phyloP scores from a whole-genome alignment of 2,888 invertebrate species.

The Tetragnatha montana region DNA sequence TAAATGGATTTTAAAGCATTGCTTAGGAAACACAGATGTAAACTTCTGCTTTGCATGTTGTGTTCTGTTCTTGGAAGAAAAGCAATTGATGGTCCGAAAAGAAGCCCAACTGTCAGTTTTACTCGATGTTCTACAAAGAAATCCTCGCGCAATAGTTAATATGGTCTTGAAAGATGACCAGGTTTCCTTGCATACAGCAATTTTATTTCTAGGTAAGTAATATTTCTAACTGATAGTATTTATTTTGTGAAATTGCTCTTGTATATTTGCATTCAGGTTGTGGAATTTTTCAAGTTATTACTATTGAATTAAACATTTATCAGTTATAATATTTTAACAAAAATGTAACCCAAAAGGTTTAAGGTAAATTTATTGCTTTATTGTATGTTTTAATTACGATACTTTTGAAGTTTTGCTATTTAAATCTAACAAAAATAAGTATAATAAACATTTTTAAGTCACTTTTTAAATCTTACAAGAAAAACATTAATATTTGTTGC shows the following conservation, averaged over 20 bases:
- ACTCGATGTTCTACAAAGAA: slow-evolving; percentile 29
- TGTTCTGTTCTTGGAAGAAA: slow-evolving; percentile 41
- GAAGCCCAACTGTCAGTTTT: slow-evolving; percentile 8
- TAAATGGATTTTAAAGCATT: slow-evolving; percentile 43
- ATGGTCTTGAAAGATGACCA: slow-evolving; percentile 30
- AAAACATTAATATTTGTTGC: no score
- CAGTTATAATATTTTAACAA: no score
- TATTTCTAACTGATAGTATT: neutral
- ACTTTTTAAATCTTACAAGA: no score
- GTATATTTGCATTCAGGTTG: no score
- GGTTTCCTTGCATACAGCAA: slow-evolving; percentile 27
- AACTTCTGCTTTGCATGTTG: slow-evolving; percentile 50
- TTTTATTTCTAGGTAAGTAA: slow-evolving; percentile 47
- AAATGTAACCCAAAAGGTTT: no score
- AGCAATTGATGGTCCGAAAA: slow-evolving; percentile 28
- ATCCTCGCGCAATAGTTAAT: slow-evolving; percentile 25
- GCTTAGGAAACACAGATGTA: neutral
- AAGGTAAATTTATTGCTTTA: no score
- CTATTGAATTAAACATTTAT: no score
- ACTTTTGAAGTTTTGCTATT: no score
- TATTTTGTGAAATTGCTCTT: neutral
- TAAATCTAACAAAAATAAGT: no score
- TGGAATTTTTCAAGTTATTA: no score
- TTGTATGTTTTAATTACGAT: no score
- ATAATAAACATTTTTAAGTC: no score